phyloP scores from a whole-genome alignment of 30 jellyfish, hydroid and myxozoan genomes.

The Clytia hemisphaerica region DNA sequence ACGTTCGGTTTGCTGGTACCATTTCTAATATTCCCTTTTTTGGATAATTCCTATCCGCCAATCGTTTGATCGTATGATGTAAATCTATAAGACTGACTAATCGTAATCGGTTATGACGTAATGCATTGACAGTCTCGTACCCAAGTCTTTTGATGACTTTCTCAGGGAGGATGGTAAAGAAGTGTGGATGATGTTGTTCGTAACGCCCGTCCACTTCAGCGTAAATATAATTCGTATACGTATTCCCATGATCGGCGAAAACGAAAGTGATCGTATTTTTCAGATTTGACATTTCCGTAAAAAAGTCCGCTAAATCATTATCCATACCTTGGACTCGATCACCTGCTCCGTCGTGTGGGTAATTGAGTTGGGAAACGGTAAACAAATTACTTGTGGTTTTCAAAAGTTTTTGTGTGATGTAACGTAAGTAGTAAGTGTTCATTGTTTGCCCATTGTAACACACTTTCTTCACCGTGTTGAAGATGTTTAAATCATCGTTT shows the following conservation, averaged over 20 bases:
- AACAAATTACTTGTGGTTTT: conserved; percentile 18
- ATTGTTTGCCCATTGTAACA: conserved; percentile 57
- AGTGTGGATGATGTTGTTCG: conserved; percentile 62
- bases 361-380: conserved; percentile 34
- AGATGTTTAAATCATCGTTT: conserved; percentile 23
- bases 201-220: conserved; percentile 49
- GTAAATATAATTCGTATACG: conserved; percentile 46
- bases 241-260: conserved; percentile 75
- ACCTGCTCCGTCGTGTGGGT: conserved; percentile 56
- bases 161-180: conserved; percentile 45
- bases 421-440: conserved; percentile 30
- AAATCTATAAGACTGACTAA: conserved; percentile 51
- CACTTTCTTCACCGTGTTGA: conserved; percentile 32
- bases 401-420: conserved; percentile 15
- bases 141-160: conserved; percentile 41
- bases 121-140: conserved; percentile 7
- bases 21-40: conserved; percentile 17
- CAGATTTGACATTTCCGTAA: conserved; percentile 8
- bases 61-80: conserved; percentile 25
- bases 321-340: conserved; percentile 50
- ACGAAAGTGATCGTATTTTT: conserved; percentile 43
- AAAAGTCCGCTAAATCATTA: conserved; percentile 31
- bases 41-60: neutral
- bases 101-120: conserved; percentile 41
- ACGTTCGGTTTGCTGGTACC: conserved; percentile 29